Evolutionary conservation across 2,888 invertebrate genomes (phyloP), one percentile per base, ranked within the genome.

Genomic region (Ptilodon capucinus): DNA sequence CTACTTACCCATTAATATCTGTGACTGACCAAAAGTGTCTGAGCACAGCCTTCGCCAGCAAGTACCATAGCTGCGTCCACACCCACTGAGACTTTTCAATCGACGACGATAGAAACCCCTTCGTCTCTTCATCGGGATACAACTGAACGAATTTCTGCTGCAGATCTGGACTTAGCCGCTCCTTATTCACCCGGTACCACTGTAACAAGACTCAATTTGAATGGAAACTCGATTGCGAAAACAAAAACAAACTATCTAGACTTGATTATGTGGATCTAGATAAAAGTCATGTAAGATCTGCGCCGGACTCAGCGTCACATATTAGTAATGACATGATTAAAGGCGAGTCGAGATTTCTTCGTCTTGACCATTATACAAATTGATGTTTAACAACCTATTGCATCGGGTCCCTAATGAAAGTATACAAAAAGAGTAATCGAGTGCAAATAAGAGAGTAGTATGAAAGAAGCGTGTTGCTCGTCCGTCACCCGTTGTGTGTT

Each of bases 11-110:
- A 89, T 99, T 99, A 60, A 98, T 96, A 65, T 98, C 97, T 2
- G 99, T 99, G 79, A 96, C 95, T 23, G 97, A 96, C 95, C 98
- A 96, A 90, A 99, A 97, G 87, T 95, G 94, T 57, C 95, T 94
- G 16, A 99, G 92, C 34, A 98, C 86, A n/a, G 96, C 93, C 69
- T 96, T 95, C 13, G 96, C 96, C 30, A 99, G 68, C 30, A 96
- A 94, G 86, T 98, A 97, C 95, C 97, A 97, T 54, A 98, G 92
- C 85, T 99, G 98, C 19, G 96, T 94, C 86, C 97, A 94, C 48
- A 98, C 86, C 92, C 95, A 96, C 65, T 97, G 95, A 2, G 97
- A 95, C 79, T 96, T 96, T 62, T 95, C 95, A 58, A 94, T 93
- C 64, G 96, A 95, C 44, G 92, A 86, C 46, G 94, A 92, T 41